Conservation (phyloP, 2,113 vertebrate species). For the Mandrillus leucophaeus region DNA sequence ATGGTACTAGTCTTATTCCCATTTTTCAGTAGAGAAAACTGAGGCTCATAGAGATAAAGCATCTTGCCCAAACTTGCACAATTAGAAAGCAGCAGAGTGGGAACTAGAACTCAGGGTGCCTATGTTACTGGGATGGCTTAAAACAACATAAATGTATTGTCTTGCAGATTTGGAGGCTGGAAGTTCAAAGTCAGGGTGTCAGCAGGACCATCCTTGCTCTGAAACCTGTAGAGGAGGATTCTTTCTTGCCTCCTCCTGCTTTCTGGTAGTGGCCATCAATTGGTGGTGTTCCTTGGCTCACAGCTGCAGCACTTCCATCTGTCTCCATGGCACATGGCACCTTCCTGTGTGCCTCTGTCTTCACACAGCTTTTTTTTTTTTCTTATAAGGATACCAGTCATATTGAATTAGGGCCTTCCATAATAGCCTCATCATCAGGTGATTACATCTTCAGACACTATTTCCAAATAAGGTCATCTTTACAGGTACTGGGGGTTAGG, state of each 20-base stretch:
- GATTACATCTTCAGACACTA: neutral
- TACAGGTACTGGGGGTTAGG: neutral
- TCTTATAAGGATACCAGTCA: neutral
- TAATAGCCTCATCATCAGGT: neutral
- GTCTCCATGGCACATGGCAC: neutral
- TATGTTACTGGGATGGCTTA: neutral
- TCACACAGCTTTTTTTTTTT: neutral
- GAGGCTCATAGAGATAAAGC: neutral
- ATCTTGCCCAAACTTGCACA: neutral
- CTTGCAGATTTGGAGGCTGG: neutral
- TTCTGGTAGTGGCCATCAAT: neutral
- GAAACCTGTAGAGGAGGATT: neutral
- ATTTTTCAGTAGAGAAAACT: neutral
- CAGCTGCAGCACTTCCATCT: fast-evolving
- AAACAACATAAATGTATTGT: neutral
- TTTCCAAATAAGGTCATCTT: neutral
- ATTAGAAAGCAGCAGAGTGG: neutral
- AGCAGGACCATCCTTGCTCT: neutral
- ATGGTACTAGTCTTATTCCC: neutral
- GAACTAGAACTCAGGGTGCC: neutral
- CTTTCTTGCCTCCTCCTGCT: neutral
- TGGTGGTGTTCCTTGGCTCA: fast-evolving
- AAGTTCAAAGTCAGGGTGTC: neutral
- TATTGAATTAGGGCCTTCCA: neutral
- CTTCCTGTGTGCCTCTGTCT: neutral